Percentiles rank a stretch among this genome's conserved stretches.
Evolutionary conservation across 2,797 vertebrate species (phyloP).

Genomic region (Crenichthys baileyi): DNA sequence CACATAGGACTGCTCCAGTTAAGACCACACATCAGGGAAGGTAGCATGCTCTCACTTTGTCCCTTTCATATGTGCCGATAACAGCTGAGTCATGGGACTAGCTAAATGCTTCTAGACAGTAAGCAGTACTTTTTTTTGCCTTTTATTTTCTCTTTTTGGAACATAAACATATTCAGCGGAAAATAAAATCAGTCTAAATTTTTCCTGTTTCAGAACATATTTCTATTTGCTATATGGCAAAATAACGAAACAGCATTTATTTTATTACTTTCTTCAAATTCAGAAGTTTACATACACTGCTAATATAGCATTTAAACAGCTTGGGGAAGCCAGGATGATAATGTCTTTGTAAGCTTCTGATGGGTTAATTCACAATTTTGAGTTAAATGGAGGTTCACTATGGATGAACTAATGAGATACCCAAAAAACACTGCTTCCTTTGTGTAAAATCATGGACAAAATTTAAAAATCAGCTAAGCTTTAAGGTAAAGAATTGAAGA

Average conservation of each 20-base stretch:
- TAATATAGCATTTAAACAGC: too few relatives aligned
- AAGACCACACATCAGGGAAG: background rate
- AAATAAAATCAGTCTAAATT: background rate
- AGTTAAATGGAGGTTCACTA: too few relatives aligned
- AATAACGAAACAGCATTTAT: background rate
- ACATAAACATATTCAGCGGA: background rate
- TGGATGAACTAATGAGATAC: too few relatives aligned
- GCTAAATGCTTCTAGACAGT: background rate
- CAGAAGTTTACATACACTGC: background rate
- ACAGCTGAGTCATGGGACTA: conserved; percentile 5
- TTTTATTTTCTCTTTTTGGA: background rate
- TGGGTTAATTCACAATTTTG: too few relatives aligned
- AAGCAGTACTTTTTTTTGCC: background rate
- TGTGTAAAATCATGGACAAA: too few relatives aligned
- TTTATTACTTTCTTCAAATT: background rate
- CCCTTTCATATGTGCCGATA: conserved; percentile 24
- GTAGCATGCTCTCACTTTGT: background rate
- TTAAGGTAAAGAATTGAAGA: too few relatives aligned
- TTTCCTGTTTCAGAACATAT: background rate
- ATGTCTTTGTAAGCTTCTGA: too few relatives aligned
- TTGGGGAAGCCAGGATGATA: too few relatives aligned
- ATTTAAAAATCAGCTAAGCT: too few relatives aligned
- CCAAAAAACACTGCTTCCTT: too few relatives aligned
- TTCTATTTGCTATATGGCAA: background rate
- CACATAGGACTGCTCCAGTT: conserved; percentile 36